Evolutionary conservation across 2,888 invertebrate genomes (phyloP).

Genomic region (Ectemnius continuus): DNA sequence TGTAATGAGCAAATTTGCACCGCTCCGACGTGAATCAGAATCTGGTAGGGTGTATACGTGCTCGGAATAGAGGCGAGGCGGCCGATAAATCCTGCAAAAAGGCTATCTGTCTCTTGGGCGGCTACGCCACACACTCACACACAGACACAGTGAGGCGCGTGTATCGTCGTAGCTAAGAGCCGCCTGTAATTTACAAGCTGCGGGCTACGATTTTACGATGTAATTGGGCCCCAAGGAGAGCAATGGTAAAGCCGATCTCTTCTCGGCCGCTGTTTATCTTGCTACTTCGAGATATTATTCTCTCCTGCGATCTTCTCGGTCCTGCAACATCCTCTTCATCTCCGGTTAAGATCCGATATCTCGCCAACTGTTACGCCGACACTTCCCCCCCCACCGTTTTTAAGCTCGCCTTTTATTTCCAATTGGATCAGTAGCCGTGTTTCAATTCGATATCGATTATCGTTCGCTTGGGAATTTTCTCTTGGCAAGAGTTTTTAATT

Average conservation of each 20-base stretch:
- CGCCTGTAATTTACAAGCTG: conserved; percentile 58
- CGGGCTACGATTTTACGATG: conserved; percentile 61
- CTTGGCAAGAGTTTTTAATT: no score
- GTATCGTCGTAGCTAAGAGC: conserved; percentile 21
- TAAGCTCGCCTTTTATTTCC: no score
- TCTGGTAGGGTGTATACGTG: background rate
- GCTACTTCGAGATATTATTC: conserved; percentile 64
- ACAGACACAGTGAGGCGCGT: no score
- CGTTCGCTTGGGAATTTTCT: no score
- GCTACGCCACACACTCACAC: background rate
- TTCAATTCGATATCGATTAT: no score
- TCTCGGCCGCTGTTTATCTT: conserved; percentile 62
- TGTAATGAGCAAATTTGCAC: conserved; percentile 6
- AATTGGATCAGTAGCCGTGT: no score
- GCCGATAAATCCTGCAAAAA: conserved; percentile 30
- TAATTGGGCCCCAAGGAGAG: conserved; percentile 56
- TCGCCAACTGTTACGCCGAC: no score
- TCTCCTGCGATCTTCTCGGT: conserved; percentile 24
- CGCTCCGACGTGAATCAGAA: background rate
- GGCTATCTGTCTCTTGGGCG: conserved; percentile 47
- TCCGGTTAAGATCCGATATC: no score
- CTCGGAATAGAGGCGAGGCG: conserved; percentile 11
- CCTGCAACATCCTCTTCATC: no score
- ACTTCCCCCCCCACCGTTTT: no score
- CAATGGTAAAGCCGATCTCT: conserved; percentile 31